Evolutionary conservation across 2,113 vertebrate species (phyloP).

Genomic region (Coptodon bakossiorum): DNA sequence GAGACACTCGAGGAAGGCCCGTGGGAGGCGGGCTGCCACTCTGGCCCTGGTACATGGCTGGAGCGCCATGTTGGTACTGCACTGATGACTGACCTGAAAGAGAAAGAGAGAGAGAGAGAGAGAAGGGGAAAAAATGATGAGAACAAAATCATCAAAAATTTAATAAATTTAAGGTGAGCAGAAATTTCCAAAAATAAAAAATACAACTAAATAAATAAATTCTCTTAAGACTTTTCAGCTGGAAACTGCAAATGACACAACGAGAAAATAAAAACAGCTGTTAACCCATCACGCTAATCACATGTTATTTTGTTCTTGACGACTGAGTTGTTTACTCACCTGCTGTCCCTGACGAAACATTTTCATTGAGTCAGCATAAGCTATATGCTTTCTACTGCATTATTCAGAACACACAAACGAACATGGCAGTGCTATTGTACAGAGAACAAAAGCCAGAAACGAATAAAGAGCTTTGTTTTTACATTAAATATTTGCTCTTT

Average conservation of each 20-base stretch:
- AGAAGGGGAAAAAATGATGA: not conserved
- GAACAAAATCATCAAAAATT: not conserved
- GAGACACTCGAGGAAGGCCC: conserved; percentile 72
- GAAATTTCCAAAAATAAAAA: not conserved
- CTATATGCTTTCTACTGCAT: not conserved
- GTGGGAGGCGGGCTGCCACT: conserved; percentile 86
- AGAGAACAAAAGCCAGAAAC: not conserved
- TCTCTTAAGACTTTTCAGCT: not conserved
- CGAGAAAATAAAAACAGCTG: not conserved
- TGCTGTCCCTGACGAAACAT: not conserved
- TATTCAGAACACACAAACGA: not conserved
- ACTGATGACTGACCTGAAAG: conserved; percentile 74
- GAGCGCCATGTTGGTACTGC: conserved; percentile 81
- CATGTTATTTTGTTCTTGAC: not conserved
- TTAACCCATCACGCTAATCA: not conserved
- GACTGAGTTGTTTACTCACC: not conserved
- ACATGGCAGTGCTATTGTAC: not conserved
- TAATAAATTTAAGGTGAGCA: not conserved
- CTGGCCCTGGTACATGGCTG: conserved; percentile 80
- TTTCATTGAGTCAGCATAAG: not conserved
- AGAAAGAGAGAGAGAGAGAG: not conserved
- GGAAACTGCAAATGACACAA: not conserved
- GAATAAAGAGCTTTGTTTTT: not conserved
- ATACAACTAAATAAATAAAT: not conserved
- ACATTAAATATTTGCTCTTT: not conserved